These are phyloP conservation scores for Tinamus major DNA, from an alignment of 2,797 vertebrate genomes.

Conservation along the genomic window DNA sequence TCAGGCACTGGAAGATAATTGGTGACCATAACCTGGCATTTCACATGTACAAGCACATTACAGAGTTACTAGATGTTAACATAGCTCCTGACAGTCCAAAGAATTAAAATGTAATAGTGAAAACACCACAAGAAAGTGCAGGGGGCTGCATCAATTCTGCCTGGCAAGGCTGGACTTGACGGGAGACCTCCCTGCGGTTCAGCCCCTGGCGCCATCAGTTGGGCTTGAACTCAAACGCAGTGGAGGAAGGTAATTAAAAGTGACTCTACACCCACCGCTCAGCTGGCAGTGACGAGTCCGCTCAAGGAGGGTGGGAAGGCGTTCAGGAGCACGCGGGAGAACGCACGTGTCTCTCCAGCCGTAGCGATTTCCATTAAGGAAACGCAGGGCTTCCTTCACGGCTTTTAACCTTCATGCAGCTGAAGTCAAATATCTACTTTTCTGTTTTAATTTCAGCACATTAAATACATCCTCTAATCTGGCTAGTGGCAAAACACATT, in stretches of 20 bases:
- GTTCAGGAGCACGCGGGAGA: conserved; percentile 51
- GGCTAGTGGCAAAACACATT: neutral
- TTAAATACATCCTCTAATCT: neutral
- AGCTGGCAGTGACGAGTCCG: conserved; percentile 32
- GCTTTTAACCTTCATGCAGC: conserved; percentile 24
- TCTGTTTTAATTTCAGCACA: conserved; percentile 26
- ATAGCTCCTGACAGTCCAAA: conserved; percentile 28
- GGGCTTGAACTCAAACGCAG: conserved; percentile 76
- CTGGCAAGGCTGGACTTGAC: conserved; percentile 58
- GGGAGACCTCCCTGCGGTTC: conserved; percentile 75
- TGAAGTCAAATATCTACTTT: neutral
- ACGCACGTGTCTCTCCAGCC: conserved; percentile 30
- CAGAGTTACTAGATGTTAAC: conserved; percentile 44
- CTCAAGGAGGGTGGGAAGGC: conserved; percentile 49
- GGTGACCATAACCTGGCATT: neutral
- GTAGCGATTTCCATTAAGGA: conserved; percentile 35
- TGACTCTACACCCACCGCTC: conserved; percentile 66
- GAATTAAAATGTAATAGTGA: conserved; percentile 33
- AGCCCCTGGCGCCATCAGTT: conserved; percentile 80
- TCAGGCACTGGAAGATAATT: neutral
- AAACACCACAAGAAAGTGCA: conserved; percentile 57
- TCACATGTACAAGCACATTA: neutral
- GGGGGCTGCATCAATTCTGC: conserved; percentile 55
- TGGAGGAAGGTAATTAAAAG: conserved; percentile 77
- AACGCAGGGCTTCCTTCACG: neutral